Base-by-base conservation (phyloP, 2,888 invertebrate species). In the Entomobrya multifasciata region DNA sequence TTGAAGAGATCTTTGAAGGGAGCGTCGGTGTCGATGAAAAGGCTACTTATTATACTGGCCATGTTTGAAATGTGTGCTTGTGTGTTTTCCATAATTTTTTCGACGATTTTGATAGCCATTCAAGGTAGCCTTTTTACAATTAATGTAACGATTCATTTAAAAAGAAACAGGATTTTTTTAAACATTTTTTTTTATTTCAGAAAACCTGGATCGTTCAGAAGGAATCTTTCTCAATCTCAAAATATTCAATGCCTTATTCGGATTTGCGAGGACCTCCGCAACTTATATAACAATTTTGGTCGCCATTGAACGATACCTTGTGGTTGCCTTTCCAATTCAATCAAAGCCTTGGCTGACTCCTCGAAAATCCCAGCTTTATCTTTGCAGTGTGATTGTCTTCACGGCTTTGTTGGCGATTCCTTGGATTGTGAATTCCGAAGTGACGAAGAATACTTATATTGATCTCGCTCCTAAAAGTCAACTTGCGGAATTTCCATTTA, bases 61-160 rank as follows among this genome's bases (percentile, higher is more conserved):
- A 44, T 77, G 5, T 84, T 77, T 67, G 83, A 84, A 36, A 17
- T 84, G 49, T 20, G 65, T n/a, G 76, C 83, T 5, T 84, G 83
- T 52, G 2, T 84, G 0, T 77, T 84, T 41, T 49, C 76, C 10
- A 77, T 76, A 10, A 20, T 25, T 5, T 84, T 67, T 22, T 49
- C 83, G 25, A 65, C 83, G 3, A 20, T 74, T 4, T 27, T 84
- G 2, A n/a, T 62, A 0, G 30, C 44, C 22, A 77, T 77, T 20
- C 25, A 52, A 25, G 77, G 60, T 55, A 76, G 15, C 15, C n/a
- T 25, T 3, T 15, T 27, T 36, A 36, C 15, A 22, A 36, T n/a
- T 4, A 36, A 62, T 10, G 0, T 30, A 30, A 65, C 0, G 11
- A n/a, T 47, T 49, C 20, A 25, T 44, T 11, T 17, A 10, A 13